These are phyloP conservation scores for Xanthostigma xanthostigma DNA, from an alignment of 2,888 invertebrate genomes.

Conservation along the genomic window DNA sequence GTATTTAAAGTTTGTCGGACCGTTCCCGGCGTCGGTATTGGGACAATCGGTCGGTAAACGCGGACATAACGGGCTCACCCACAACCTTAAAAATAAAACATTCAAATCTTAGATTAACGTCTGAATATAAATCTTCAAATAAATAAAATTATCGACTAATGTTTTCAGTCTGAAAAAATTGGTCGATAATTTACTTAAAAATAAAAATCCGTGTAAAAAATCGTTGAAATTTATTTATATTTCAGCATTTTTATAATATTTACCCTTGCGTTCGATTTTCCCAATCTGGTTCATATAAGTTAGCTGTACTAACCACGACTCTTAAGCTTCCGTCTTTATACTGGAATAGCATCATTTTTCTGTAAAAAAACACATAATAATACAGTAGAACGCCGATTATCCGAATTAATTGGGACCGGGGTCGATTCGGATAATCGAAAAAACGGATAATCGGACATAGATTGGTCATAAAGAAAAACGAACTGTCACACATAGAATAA, in stretches of 20 bases:
- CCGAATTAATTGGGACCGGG: too few species aligned
- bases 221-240: neutral
- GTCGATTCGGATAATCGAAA: too few species aligned
- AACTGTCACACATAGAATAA: too few species aligned
- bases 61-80: slow-evolving; percentile 76
- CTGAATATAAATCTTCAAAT: too few species aligned
- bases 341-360: slow-evolving; percentile 76
- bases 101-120: too few species aligned
- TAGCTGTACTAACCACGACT: slow-evolving; percentile 82
- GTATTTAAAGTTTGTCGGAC: slow-evolving; percentile 68
- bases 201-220: too few species aligned
- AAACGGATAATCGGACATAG: too few species aligned
- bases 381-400: too few species aligned
- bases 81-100: slow-evolving; percentile 45
- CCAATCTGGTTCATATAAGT: slow-evolving; percentile 86
- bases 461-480: too few species aligned
- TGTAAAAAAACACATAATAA: slow-evolving; percentile 25
- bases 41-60: slow-evolving; percentile 37
- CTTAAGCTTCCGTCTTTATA: slow-evolving; percentile 71
- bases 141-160: too few species aligned
- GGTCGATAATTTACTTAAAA: too few species aligned
- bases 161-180: too few species aligned
- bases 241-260: slow-evolving; percentile 11
- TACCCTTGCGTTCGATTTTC: slow-evolving; percentile 85
- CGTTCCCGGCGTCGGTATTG: slow-evolving; percentile 50